Base-by-base conservation (phyloP, 2,113 vertebrate genomes). In the Dunckerocampus dactyliophorus region DNA sequence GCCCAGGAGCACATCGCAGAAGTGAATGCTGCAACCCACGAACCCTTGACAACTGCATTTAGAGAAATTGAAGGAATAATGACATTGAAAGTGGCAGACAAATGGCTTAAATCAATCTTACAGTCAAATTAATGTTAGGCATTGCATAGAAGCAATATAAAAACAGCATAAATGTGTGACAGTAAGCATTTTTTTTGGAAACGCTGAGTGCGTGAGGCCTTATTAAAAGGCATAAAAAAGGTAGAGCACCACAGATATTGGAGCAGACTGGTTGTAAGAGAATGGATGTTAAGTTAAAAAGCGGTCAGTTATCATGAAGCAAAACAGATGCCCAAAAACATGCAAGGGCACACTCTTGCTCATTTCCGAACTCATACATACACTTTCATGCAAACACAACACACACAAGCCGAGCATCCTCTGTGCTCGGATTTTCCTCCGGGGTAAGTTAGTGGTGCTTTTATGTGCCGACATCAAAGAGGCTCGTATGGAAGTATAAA, bases 401-500 rank as follows among this genome's bases (percentile, higher is more conserved):
- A 60, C 62, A 47, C 67, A 42, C 67, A 70, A 63, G 45, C 67
- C 28, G 52, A 80, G 77, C 74, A 72, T 85, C 75, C 75, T 74
- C 71, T 66, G 67, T 73, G 71, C 75, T 60, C 68, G 76, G 59
- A 73, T 78, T 63, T 74, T 80, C 76, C 82, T 87, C 76, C 72
- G 68, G 84, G 84, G 73, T 70, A 66, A 79, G 80, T 88, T 86
- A 80, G 82, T 81, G 70, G 74, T 84, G 85, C 85, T 88, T 88
- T 88, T 75, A 87, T 86, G 84, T 79, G 73, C 68, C 47, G 59
- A 87, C 82, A 75, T 88, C 85, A 87, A 87, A 87, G 85, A 63
- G 58, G 71, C 58, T 71, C 70, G 65, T 66, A 71, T 51, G 75
- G 71, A 57, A 68, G 78, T 69, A 79, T 75, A 85, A 84, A 86